Evolutionary conservation across 92 coral and sea anemone species (phyloP).

Genomic region (Zoanthus sansibaricus): DNA sequence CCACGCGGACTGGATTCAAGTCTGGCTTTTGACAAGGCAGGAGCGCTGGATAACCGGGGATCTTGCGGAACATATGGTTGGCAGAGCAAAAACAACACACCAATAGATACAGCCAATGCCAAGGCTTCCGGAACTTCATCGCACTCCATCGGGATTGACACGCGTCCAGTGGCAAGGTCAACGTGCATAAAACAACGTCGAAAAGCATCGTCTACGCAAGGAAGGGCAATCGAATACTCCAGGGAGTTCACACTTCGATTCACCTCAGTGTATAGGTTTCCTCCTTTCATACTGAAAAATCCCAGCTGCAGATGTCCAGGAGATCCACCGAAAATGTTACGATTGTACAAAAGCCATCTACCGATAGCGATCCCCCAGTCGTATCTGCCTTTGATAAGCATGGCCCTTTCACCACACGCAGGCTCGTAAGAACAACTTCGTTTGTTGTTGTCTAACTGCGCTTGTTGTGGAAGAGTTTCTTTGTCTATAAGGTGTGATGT

Average conservation of each 20-base stretch:
- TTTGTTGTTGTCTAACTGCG: slow-evolving; percentile 44
- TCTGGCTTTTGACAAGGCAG: slow-evolving; percentile 32
- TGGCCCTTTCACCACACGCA: slow-evolving; percentile 55
- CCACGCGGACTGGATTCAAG: slow-evolving; percentile 29
- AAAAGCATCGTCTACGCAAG: background rate
- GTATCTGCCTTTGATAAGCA: slow-evolving; percentile 61
- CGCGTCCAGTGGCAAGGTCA: slow-evolving; percentile 53
- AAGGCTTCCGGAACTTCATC: slow-evolving; percentile 29
- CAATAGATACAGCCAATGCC: slow-evolving; percentile 35
- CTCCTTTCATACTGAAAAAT: slow-evolving; percentile 54
- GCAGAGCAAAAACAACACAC: slow-evolving; percentile 26
- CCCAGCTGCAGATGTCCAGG: slow-evolving; percentile 52
- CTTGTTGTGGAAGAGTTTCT: slow-evolving; percentile 56
- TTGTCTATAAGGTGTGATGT: slow-evolving; percentile 61
- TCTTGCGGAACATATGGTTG: slow-evolving; percentile 35
- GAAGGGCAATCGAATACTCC: slow-evolving; percentile 24
- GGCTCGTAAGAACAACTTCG: slow-evolving; percentile 59
- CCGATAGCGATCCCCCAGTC: slow-evolving; percentile 63
- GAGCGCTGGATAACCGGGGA: slow-evolving; percentile 22
- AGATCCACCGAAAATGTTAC: slow-evolving; percentile 32
- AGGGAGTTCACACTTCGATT: slow-evolving; percentile 28
- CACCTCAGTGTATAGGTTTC: slow-evolving; percentile 43
- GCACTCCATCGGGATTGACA: slow-evolving; percentile 50
- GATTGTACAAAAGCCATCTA: slow-evolving; percentile 53
- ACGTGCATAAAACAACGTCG: slow-evolving; percentile 38